phyloP scores from a whole-genome alignment of 2,888 invertebrate genomes.

The Chymomyza amoena region DNA sequence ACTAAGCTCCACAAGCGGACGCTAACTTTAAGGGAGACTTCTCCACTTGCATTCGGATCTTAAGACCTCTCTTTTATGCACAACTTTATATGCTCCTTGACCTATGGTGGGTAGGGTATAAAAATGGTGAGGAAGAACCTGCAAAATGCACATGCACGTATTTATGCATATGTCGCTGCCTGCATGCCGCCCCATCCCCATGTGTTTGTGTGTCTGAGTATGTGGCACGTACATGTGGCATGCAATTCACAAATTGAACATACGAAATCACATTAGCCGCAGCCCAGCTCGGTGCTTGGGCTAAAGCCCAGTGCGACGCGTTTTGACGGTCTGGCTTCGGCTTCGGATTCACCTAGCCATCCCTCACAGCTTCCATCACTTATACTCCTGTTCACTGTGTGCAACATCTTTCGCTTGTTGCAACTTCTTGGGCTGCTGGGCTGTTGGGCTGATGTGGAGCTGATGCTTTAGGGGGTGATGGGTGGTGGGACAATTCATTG shows the following conservation, averaged over 20 bases:
- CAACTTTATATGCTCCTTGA: neutral
- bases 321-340: constrained; percentile 2
- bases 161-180: constrained; percentile 62
- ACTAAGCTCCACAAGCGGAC: neutral
- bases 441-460: neutral
- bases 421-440: neutral
- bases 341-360: constrained; percentile 26
- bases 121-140: constrained; percentile 12
- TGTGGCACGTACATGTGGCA: constrained; percentile 12
- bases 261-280: constrained; percentile 67
- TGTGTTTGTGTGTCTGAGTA: constrained; percentile 23
- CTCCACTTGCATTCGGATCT: neutral
- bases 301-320: constrained; percentile 5
- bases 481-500: neutral
- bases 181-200: constrained; percentile 9
- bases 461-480: neutral
- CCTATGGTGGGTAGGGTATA: neutral
- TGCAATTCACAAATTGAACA: constrained; percentile 70
- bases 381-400: constrained; percentile 10
- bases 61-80: neutral
- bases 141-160: constrained; percentile 64
- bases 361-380: constrained; percentile 17
- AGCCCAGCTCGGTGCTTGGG: constrained; percentile 8
- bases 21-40: neutral
- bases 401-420: constrained; percentile 15